Evolutionary conservation across 2,888 invertebrate genomes (phyloP).

Genomic region (Escarpia spicata): DNA sequence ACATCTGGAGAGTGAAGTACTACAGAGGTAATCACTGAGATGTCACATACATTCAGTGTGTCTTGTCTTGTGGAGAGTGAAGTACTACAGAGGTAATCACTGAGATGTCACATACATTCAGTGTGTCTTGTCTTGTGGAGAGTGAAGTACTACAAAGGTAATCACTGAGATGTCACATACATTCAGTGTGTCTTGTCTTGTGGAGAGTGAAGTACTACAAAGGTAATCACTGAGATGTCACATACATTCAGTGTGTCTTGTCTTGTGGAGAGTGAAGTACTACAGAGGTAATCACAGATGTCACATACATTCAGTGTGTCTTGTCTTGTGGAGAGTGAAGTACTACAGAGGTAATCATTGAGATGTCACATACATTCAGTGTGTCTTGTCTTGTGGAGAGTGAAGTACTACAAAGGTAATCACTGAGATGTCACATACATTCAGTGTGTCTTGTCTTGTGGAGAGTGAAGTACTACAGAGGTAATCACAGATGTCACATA

Average conservation of each 20-base stretch:
- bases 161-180: background rate
- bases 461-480: background rate
- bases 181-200: background rate
- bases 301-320: background rate
- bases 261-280: no score
- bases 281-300: background rate
- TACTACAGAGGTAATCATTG: background rate
- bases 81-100: background rate
- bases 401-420: background rate
- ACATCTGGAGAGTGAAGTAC: background rate
- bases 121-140: background rate
- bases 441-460: background rate
- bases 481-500: background rate
- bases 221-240: background rate
- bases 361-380: background rate
- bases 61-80: background rate
- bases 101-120: background rate
- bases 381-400: no score
- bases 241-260: background rate
- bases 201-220: background rate
- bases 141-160: background rate
- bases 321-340: no score
- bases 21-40: background rate
- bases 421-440: background rate
- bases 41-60: background rate